Evolutionary conservation across 2,113 vertebrate genomes (phyloP).

Genomic region (Ramphastos sulfuratus): DNA sequence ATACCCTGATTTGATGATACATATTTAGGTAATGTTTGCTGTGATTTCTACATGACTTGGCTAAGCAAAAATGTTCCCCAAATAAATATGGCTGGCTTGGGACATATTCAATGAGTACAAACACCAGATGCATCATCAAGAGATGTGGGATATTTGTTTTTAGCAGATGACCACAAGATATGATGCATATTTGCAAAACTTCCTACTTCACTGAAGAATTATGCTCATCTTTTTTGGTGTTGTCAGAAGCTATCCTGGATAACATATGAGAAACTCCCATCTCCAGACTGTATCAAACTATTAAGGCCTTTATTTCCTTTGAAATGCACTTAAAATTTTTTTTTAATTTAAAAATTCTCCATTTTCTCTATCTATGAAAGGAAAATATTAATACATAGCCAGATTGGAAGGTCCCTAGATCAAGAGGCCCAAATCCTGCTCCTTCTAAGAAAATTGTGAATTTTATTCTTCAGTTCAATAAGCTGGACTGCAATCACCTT

Average conservation of each 20-base stretch:
- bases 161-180: constrained; percentile 30
- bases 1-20: neutral
- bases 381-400: neutral
- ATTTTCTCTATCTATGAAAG: neutral
- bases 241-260: neutral
- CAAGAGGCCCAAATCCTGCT: neutral
- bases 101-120: constrained; percentile 37
- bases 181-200: constrained; percentile 43
- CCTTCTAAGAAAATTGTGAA: neutral
- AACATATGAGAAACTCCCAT: neutral
- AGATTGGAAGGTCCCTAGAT: neutral
- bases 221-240: constrained; percentile 19
- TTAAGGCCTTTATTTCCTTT: neutral
- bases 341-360: neutral
- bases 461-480: neutral
- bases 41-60: constrained; percentile 31
- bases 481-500: neutral
- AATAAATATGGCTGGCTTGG: constrained; percentile 54
- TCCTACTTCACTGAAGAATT: constrained; percentile 61
- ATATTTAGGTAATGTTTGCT: constrained; percentile 15
- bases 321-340: neutral
- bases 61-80: constrained; percentile 63
- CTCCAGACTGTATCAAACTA: neutral
- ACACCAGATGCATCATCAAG: constrained; percentile 46
- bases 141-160: constrained; percentile 60